A percentile compares a stretch with the other conserved stretches of the same genome.
Evolutionary conservation across 2,888 invertebrate species (phyloP).

Genomic region (Acleris literana): DNA sequence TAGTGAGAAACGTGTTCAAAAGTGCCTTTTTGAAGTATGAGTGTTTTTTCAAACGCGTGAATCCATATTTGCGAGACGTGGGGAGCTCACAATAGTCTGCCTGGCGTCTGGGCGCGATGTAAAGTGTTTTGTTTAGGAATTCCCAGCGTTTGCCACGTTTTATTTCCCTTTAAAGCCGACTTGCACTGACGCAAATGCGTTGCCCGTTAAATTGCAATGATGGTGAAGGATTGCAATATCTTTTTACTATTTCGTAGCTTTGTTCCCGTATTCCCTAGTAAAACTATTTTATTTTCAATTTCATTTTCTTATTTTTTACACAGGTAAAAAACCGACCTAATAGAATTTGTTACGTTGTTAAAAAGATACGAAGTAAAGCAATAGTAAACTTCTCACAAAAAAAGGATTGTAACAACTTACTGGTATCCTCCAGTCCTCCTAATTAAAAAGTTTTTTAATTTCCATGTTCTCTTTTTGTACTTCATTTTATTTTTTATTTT

Average conservation of each 20-base stretch:
- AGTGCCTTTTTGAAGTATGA: conserved; percentile 6
- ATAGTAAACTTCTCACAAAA: too few relatives aligned
- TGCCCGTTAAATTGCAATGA: conserved; percentile 16
- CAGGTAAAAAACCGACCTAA: too few relatives aligned
- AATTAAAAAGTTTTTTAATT: too few relatives aligned
- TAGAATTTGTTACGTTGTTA: too few relatives aligned
- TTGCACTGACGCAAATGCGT: conserved; percentile 9
- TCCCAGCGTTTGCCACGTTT: conserved; percentile 30
- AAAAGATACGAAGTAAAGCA: too few relatives aligned
- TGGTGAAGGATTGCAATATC: conserved; percentile 11
- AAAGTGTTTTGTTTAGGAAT: conserved; percentile 33
- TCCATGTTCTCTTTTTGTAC: too few relatives aligned
- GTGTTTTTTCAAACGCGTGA: conserved; percentile 32
- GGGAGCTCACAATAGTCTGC: conserved; percentile 32
- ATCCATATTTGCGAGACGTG: conserved; percentile 33
- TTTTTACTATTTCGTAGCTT: not conserved
- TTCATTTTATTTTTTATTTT: too few relatives aligned
- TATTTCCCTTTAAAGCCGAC: conserved; percentile 21
- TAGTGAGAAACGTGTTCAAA: not conserved
- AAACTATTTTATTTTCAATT: too few relatives aligned
- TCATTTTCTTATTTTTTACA: too few relatives aligned
- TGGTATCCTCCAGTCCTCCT: too few relatives aligned
- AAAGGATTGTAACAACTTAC: too few relatives aligned
- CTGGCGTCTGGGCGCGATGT: conserved; percentile 34
- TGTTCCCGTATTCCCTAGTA: too few relatives aligned